A percentile compares a stretch with the other conserved stretches of the same genome.
phyloP scores from a whole-genome alignment of 2,113 vertebrate genomes.

The Osmerus mordax region DNA sequence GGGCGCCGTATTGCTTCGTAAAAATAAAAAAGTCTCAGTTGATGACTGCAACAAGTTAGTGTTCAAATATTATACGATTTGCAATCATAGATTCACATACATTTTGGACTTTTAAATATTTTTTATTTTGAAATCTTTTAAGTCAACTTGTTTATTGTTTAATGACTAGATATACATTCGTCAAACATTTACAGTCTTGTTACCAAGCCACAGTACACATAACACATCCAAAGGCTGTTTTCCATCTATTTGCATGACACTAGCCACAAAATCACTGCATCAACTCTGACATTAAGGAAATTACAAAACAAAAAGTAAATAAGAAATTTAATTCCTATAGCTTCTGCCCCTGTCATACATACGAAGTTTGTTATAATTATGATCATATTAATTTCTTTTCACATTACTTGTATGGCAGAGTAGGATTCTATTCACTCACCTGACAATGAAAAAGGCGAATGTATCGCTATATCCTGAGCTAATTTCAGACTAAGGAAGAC shows the following conservation, averaged over 20 bases:
- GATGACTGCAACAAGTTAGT: too few relatives aligned
- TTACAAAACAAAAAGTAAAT: slow-evolving; percentile 18
- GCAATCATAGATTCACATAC: neutral
- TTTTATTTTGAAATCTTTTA: slow-evolving; percentile 69
- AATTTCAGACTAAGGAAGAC: slow-evolving; percentile 68
- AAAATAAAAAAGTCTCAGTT: too few relatives aligned
- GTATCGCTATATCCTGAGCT: slow-evolving; percentile 66
- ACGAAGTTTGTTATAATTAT: neutral
- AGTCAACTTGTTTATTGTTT: slow-evolving; percentile 61
- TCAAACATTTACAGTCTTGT: slow-evolving; percentile 70
- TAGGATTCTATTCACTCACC: slow-evolving; percentile 26
- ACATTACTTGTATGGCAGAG: slow-evolving; percentile 47
- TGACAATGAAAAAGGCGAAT: slow-evolving; percentile 36
- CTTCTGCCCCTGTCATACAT: slow-evolving; percentile 32
- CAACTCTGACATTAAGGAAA: slow-evolving; percentile 41
- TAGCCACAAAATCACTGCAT: slow-evolving; percentile 47
- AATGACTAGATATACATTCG: slow-evolving; percentile 70
- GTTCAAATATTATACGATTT: too few relatives aligned
- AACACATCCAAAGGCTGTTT: slow-evolving; percentile 46
- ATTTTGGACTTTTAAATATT: slow-evolving; percentile 45
- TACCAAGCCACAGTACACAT: slow-evolving; percentile 64
- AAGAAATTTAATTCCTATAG: slow-evolving; percentile 45
- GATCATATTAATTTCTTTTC: neutral
- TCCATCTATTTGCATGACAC: slow-evolving; percentile 39
- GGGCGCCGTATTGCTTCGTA: too few relatives aligned